These are phyloP conservation scores for Heliconius congener DNA, from an alignment of 1,140 invertebrate genomes.

Conservation along the genomic window DNA sequence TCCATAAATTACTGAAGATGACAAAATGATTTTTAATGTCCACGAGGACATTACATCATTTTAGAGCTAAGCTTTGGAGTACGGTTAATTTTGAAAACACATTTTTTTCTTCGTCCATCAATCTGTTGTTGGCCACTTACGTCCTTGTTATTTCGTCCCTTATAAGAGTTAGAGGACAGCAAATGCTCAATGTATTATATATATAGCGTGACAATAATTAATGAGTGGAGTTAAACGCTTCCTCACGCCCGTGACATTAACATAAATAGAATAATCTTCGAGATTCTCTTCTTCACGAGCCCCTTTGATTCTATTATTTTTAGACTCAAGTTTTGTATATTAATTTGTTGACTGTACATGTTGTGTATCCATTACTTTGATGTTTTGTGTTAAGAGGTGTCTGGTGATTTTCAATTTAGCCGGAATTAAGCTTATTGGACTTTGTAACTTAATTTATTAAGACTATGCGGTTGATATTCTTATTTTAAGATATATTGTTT, in stretches of 20 bases:
- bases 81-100: conserved; percentile 50
- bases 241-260: conserved; percentile 81
- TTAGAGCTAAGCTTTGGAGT: neutral
- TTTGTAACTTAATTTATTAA: conserved; percentile 32
- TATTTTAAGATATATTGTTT: neutral
- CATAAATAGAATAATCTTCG: conserved; percentile 79
- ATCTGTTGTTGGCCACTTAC: conserved; percentile 70
- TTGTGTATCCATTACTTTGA: conserved; percentile 71
- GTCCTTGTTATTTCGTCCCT: conserved; percentile 74
- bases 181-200: conserved; percentile 79
- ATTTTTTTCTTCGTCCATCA: conserved; percentile 73
- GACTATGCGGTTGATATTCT: neutral
- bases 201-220: conserved; percentile 80
- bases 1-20: conserved; percentile 72
- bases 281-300: conserved; percentile 53
- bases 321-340: conserved; percentile 75
- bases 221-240: conserved; percentile 81
- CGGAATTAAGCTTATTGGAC: conserved; percentile 44
- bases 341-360: conserved; percentile 73
- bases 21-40: conserved; percentile 79
- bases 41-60: conserved; percentile 43
- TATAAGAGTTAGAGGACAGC: conserved; percentile 70
- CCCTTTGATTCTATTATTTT: conserved; percentile 80
- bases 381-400: conserved; percentile 74
- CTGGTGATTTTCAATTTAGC: conserved; percentile 72